Base-by-base conservation (phyloP, 2,888 invertebrate genomes). In the Resseliella maxima region DNA sequence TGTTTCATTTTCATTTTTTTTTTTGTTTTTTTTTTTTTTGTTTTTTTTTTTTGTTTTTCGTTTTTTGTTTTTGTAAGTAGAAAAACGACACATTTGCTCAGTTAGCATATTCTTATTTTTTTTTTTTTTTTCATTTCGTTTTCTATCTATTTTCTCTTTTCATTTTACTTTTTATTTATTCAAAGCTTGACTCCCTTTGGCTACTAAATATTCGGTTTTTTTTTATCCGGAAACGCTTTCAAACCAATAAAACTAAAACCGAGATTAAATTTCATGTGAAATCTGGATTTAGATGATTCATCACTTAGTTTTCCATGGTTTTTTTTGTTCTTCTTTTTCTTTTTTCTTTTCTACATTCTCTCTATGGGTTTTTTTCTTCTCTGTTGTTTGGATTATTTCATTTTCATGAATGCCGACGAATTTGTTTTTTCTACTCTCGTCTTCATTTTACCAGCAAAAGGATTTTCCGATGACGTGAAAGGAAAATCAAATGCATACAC, bases 401-500 rank as follows among this genome's bases (percentile, higher is more conserved):
- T 72, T 72, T 72, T 72, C 59, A 50, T 50, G 46, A 50, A 18
- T 50, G 18, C 46, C 46, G 41, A 41, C 6, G 41, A 41, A 8
- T 41, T 41, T 41, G 6, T 41, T 41, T 41, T 41, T 41, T n/a
- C n/a, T n/a, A n/a, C n/a, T n/a, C n/a, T n/a, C n/a, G n/a, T n/a
- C n/a, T n/a, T n/a, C n/a, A n/a, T n/a, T n/a, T n/a, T n/a, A n/a
- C n/a, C n/a, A n/a, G n/a, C n/a, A n/a, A n/a, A n/a, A n/a, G n/a
- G n/a, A n/a, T n/a, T n/a, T n/a, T n/a, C n/a, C n/a, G n/a, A n/a
- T n/a, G n/a, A n/a, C n/a, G n/a, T n/a, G 35, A 36, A 24, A 38
- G 46, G 88, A 89, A 6, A 21, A 81, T 21, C 24, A 12, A 35
- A 81, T 35, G n/a, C 41, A 41, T 5, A 41, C 6, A 41, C 41